phyloP scores from a whole-genome alignment of 2,113 vertebrate species.

The Corythornis vintsioides region DNA sequence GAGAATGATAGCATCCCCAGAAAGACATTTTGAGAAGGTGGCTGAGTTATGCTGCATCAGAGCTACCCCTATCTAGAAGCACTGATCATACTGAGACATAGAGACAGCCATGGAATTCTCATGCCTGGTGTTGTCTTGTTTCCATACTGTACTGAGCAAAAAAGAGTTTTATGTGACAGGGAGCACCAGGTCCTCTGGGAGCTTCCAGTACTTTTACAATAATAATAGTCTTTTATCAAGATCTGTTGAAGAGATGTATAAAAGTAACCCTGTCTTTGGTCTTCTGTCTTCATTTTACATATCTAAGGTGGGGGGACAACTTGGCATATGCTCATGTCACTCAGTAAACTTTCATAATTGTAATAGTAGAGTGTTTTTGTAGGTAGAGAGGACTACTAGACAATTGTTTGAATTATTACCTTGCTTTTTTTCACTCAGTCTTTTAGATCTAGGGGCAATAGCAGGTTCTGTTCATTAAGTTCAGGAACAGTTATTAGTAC shows the following conservation, averaged over 20 bases:
- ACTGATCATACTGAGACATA: rapidly evolving
- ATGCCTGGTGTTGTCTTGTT: not conserved
- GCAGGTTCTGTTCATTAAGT: not conserved
- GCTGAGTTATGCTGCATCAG: not conserved
- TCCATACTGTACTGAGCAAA: not conserved
- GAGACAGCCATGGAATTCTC: not conserved
- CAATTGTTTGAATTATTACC: not conserved
- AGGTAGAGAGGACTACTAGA: not conserved
- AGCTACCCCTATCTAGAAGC: not conserved
- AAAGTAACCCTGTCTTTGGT: not conserved
- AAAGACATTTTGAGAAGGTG: rapidly evolving
- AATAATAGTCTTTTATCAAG: not conserved
- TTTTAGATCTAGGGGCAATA: not conserved
- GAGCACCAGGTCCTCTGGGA: not conserved
- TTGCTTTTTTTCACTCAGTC: not conserved
- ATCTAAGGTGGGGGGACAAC: not conserved
- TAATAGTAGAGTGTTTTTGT: not conserved
- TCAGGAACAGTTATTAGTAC: not conserved
- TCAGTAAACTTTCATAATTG: not conserved
- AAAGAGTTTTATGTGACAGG: not conserved
- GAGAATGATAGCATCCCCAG: not conserved
- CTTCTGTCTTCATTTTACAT: not conserved
- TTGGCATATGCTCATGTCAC: not conserved
- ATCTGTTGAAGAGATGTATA: not conserved
- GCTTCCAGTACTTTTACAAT: not conserved